Conservation (phyloP, 92 coral and sea anemone genomes). For the Zoanthus sociatus region DNA sequence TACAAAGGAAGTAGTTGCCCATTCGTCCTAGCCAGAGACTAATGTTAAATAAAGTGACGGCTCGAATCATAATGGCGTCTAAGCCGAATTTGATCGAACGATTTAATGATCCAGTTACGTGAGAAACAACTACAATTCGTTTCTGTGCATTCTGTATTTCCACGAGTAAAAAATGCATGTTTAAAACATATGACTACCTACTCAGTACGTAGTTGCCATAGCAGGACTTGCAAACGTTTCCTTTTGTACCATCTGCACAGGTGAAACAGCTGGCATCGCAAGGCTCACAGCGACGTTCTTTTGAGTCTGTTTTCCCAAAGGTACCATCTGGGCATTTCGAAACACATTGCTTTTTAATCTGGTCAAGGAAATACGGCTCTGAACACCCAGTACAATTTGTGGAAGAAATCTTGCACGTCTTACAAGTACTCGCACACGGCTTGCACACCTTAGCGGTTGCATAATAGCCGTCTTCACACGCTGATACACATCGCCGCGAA, state of each 20-base stretch:
- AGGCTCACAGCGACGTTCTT: constrained; percentile 49
- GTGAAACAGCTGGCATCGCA: constrained; percentile 74
- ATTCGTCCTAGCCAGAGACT: too few relatives aligned
- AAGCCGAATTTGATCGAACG: too few relatives aligned
- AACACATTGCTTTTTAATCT: constrained; percentile 55
- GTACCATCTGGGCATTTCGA: constrained; percentile 69
- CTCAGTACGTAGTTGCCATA: constrained; percentile 62
- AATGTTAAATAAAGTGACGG: too few relatives aligned
- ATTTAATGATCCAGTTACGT: too few relatives aligned
- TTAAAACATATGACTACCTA: constrained; percentile 48
- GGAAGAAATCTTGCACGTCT: constrained; percentile 43
- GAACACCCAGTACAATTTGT: constrained; percentile 60
- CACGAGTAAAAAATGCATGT: too few relatives aligned
- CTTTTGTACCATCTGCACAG: constrained; percentile 70
- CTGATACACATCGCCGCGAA: constrained; percentile 67
- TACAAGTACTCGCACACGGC: constrained; percentile 62
- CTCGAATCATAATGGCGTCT: too few relatives aligned
- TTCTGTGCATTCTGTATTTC: too few relatives aligned
- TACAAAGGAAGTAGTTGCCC: too few relatives aligned
- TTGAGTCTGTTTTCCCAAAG: constrained; percentile 68
- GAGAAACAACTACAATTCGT: too few relatives aligned
- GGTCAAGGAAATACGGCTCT: constrained; percentile 55
- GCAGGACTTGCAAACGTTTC: constrained; percentile 76
- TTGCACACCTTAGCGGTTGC: constrained; percentile 52
- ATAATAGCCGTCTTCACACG: constrained; percentile 70